Base-by-base conservation (phyloP, 2,888 invertebrate species). In the Drosophila macrospina region DNA sequence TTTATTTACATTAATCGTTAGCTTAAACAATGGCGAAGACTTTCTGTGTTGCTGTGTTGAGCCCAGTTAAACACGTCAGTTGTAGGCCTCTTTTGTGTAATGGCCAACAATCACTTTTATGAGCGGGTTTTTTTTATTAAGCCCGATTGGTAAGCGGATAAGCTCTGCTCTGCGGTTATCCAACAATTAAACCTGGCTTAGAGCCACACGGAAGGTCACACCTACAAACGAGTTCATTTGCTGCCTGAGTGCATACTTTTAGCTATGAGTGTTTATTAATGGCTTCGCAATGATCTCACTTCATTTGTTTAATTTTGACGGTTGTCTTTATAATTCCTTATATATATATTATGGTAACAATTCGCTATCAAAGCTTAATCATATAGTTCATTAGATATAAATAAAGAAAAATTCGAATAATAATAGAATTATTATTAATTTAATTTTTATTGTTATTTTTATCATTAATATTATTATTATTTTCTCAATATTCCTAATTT, bases 101-200 rank as follows among this genome's bases (percentile, higher is more conserved):
- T 71, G 47, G 16, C 41, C 50, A 76, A 71, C 41, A 55, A 24
- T 15, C 15, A n/a, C 8, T 71, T 57, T 57, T 30, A 57, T 57
- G 15, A 24, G 45, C 28, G 15, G 41, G 11, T 8, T 69, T 63
- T 20, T 56, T 55, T 24, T 36, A n/a, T n/a, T n/a, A n/a, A n/a
- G 45, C 30, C 16, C 34, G 48, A 50, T 54, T 37, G 62, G 1
- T 63, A 51, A 36, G 57, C 30, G 48, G 44, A 36, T 30, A 39
- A 39, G 41, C 32, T 50, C n/a, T 48, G 50, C 3, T 13, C n/a
- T 48, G 50, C 3, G 11, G 20, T 69, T 67, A 57, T 50, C 36
- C 34, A 61, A 52, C 37, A 39, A 30, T 44, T 28, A 47, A 72
- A 37, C 16, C 51, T 52, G 45, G 24, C 51, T 51, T 24, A 28